These are phyloP conservation scores for Chelonia mydas DNA, from an alignment of 2,797 vertebrate species.

Conservation along the genomic window DNA sequence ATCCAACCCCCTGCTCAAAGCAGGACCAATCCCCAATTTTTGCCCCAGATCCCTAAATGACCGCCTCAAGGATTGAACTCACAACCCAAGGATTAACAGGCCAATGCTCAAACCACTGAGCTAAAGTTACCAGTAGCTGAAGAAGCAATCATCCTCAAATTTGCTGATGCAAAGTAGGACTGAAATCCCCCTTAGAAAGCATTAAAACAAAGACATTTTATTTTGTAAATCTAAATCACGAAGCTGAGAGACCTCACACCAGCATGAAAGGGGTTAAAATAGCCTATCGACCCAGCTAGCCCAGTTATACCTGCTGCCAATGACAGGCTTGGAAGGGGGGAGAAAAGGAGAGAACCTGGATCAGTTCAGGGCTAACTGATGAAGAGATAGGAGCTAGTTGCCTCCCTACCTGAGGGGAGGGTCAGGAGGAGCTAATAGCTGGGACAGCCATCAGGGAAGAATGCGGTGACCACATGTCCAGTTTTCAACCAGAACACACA, in stretches of 20 bases:
- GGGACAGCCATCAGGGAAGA: background rate
- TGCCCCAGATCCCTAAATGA: too few species aligned
- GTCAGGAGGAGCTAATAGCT: background rate
- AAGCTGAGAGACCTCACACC: background rate
- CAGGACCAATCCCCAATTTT: too few species aligned
- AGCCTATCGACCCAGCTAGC: background rate
- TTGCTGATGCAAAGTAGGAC: background rate
- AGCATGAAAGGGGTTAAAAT: background rate
- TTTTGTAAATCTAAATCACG: background rate
- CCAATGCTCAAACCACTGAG: too few species aligned
- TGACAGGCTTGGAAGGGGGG: background rate
- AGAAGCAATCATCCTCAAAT: background rate
- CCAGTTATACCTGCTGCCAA: background rate
- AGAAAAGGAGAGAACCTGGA: background rate
- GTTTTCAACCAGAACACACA: too few species aligned
- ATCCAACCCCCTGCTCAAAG: too few species aligned
- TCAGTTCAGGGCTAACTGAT: background rate
- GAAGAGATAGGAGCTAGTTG: background rate
- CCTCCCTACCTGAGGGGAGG: background rate
- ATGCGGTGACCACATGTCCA: too few species aligned
- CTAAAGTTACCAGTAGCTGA: background rate
- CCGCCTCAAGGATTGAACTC: too few species aligned
- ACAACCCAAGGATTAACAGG: too few species aligned
- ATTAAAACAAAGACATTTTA: background rate
- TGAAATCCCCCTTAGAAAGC: background rate